Conservation (phyloP, 2,113 vertebrate species). For the Synchiropus splendidus region DNA sequence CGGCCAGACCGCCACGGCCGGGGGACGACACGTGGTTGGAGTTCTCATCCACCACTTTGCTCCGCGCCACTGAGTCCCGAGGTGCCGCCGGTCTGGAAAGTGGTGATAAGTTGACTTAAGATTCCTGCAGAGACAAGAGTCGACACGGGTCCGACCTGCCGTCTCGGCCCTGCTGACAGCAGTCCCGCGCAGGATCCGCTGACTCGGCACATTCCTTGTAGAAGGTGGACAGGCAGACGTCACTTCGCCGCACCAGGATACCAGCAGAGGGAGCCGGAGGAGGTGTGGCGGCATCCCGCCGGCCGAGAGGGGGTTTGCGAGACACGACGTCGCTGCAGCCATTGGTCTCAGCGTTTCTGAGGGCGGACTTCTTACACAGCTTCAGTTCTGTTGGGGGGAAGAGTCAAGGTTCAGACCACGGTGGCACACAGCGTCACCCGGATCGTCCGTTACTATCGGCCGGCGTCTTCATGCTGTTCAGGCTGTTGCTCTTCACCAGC, state of each 20-base stretch:
- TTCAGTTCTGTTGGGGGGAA: constrained; percentile 15
- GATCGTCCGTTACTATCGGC: constrained; percentile 42
- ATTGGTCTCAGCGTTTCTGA: constrained; percentile 5
- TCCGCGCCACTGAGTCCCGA: constrained; percentile 21
- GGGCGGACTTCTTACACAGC: constrained; percentile 10
- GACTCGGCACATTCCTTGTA: constrained; percentile 56
- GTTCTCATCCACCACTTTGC: constrained; percentile 56
- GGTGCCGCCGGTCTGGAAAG: constrained; percentile 21
- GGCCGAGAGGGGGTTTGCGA: constrained; percentile 51
- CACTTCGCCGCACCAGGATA: constrained; percentile 47
- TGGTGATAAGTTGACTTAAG: too few species aligned
- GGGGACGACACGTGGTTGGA: constrained; percentile 59
- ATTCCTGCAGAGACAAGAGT: neutral
- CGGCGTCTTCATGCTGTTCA: constrained; percentile 67
- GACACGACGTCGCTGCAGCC: constrained; percentile 16
- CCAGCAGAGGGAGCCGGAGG: constrained; percentile 26
- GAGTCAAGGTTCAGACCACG: too few species aligned
- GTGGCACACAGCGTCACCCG: too few species aligned
- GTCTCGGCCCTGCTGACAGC: constrained; percentile 20
- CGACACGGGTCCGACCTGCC: constrained; percentile 39
- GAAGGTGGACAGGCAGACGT: constrained; percentile 68
- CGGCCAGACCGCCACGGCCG: constrained; percentile 68
- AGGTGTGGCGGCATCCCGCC: constrained; percentile 15
- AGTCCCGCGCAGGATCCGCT: constrained; percentile 31
- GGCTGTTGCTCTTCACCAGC: constrained; percentile 80